Evolutionary conservation across 2,888 invertebrate genomes (phyloP).

Genomic region (Yponomeuta cagnagella): DNA sequence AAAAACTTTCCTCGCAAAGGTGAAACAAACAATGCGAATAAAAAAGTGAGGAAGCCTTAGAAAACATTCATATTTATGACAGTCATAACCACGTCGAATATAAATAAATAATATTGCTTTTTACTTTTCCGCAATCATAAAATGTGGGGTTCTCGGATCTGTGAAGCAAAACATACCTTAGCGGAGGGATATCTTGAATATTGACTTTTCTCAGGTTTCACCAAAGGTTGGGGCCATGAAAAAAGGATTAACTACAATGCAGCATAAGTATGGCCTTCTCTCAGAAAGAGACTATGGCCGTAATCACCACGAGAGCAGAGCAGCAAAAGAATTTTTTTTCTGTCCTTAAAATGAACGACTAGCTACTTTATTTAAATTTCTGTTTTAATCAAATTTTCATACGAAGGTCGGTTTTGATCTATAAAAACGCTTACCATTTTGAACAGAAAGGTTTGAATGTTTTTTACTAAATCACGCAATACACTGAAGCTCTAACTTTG

Average conservation of each 20-base stretch:
- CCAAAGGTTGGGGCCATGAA: neutral
- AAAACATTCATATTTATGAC: neutral
- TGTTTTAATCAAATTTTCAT: no score
- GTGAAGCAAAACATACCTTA: neutral
- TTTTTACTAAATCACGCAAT: no score
- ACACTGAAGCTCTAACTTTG: no score
- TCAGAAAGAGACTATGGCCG: no score
- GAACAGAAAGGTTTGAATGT: no score
- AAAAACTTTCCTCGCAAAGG: neutral
- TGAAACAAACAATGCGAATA: neutral
- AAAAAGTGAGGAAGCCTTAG: neutral
- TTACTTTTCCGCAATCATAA: neutral
- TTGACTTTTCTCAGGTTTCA: neutral
- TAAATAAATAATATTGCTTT: neutral
- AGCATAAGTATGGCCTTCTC: no score
- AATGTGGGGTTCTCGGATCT: neutral
- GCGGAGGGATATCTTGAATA: neutral
- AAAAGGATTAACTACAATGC: neutral
- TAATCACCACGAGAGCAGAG: no score
- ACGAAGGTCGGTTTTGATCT: no score
- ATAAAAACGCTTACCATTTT: no score
- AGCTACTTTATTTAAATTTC: no score
- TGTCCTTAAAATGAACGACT: no score
- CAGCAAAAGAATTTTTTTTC: no score
- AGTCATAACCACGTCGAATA: neutral